Evolutionary conservation across 2,113 vertebrate species (phyloP).

Genomic region (Brienomyrus brachyistius): DNA sequence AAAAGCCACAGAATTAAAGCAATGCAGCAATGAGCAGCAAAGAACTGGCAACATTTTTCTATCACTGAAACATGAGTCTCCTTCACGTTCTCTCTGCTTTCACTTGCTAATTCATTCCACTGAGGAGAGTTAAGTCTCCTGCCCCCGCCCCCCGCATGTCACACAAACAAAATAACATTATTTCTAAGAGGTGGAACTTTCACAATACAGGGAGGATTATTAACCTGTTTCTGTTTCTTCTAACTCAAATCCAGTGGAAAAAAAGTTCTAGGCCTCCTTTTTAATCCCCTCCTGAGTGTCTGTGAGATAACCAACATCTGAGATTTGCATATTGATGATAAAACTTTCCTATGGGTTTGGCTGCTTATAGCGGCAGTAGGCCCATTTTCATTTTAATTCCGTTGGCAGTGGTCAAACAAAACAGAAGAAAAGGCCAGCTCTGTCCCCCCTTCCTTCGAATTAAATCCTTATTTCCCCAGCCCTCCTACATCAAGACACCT

Average conservation of each 20-base stretch:
- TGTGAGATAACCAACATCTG: constrained; percentile 35
- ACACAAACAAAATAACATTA: constrained; percentile 21
- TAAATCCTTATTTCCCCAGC: constrained; percentile 55
- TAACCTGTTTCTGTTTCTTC: constrained; percentile 19
- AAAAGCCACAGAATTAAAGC: not conserved
- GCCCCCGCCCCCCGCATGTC: not conserved
- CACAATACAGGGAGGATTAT: constrained; percentile 28
- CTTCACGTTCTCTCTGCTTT: not conserved
- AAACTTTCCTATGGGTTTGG: not conserved
- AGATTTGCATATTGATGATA: constrained; percentile 21
- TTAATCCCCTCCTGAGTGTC: constrained; percentile 33
- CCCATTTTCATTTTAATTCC: not conserved
- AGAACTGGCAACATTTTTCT: not conserved
- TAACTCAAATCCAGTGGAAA: constrained; percentile 23
- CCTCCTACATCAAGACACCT: constrained; percentile 54
- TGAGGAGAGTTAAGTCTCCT: not conserved
- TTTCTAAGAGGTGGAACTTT: constrained; percentile 17
- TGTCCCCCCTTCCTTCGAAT: constrained; percentile 27
- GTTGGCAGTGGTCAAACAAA: constrained; percentile 32
- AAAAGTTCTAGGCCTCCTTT: constrained; percentile 12
- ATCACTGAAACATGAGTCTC: not conserved
- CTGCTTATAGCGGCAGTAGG: not conserved
- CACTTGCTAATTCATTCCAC: not conserved
- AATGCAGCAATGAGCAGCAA: not conserved
- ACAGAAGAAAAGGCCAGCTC: constrained; percentile 32